Conservation (phyloP, 2,888 invertebrate species). For the Listrodromus nycthemerus region DNA sequence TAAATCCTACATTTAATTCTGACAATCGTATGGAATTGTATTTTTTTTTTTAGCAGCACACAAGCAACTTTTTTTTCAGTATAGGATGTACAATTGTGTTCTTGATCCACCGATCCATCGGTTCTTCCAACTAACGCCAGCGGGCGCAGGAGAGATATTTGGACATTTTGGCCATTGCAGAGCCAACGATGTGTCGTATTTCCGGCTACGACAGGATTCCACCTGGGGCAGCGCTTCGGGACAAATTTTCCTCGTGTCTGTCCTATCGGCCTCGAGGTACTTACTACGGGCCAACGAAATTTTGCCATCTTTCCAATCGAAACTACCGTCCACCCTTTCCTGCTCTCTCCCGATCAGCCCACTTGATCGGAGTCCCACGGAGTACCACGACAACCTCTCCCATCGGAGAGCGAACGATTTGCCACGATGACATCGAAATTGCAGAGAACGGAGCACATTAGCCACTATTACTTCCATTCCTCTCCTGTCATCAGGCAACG, state of each 20-base stretch:
- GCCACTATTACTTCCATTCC: constrained; percentile 77
- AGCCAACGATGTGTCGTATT: background rate
- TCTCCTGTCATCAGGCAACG: constrained; percentile 74
- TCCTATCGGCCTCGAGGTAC: constrained; percentile 49
- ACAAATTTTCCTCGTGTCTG: constrained; percentile 5
- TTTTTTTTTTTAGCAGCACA: too few relatives aligned
- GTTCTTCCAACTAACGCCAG: background rate
- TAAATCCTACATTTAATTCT: too few relatives aligned
- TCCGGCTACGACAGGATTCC: background rate
- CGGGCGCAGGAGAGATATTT: too few relatives aligned
- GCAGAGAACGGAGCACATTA: constrained; percentile 72
- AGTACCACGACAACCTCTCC: constrained; percentile 13
- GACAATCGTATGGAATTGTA: too few relatives aligned
- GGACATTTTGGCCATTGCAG: background rate
- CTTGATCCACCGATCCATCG: background rate
- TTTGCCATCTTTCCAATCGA: constrained; percentile 33
- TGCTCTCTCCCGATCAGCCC: constrained; percentile 5
- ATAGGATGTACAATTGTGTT: background rate
- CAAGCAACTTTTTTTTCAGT: too few relatives aligned
- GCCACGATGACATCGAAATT: constrained; percentile 64
- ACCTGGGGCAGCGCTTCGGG: background rate
- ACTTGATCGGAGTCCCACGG: constrained; percentile 19
- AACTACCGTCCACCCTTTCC: constrained; percentile 19
- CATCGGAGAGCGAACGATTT: constrained; percentile 50
- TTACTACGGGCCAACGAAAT: constrained; percentile 56